Evolutionary conservation across 2,113 vertebrate genomes (phyloP), one percentile per base, ranked within the genome.

Genomic region (Chamaetylas fuelleborni): DNA sequence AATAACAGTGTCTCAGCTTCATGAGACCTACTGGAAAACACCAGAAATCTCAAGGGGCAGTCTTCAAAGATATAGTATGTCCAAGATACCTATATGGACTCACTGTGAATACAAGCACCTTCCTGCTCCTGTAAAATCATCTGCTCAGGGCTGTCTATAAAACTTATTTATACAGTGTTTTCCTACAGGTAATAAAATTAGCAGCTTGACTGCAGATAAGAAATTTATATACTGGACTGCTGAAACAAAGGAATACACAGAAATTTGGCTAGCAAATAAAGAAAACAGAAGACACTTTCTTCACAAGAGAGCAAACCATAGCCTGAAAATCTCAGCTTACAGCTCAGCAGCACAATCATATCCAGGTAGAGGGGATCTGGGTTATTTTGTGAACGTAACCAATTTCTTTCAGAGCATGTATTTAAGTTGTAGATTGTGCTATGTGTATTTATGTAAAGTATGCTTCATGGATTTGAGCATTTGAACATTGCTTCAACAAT

Each of bases 221-320:
- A 86, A 97, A 40, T 97, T 97, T 83, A 54, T 98, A 51, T 98
- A 98, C 23, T 98, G 98, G 98, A 96, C 89, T 1, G 14, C 8
- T 53, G 77, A 85, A 84, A 80, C n/a, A 12, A 71, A 94, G 57
- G 94, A 94, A 38, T 83, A 72, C 77, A 51, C 90, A 12, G 88
- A 90, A 84, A 91, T 98, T 91, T 97, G 93, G 92, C 91, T 96
- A 66, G 50, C 91, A 62, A 71, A 88, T 79, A 98, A 98, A 88
- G 88, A 54, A 54, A 90, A 5, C 24, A 66, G 65, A 45, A 26
- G 69, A 24, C 33, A 62, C 4, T 20, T 87, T 24, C 94, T 94
- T 50, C 88, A 92, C 19, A 82, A 90, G 50, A 88, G 40, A 60
- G 54, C 18, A 51, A 53, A 14, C 8, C 31, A 69, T 18, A 29